Evolutionary conservation across 2,888 invertebrate species (phyloP).

Genomic region (Blomia tropicalis): DNA sequence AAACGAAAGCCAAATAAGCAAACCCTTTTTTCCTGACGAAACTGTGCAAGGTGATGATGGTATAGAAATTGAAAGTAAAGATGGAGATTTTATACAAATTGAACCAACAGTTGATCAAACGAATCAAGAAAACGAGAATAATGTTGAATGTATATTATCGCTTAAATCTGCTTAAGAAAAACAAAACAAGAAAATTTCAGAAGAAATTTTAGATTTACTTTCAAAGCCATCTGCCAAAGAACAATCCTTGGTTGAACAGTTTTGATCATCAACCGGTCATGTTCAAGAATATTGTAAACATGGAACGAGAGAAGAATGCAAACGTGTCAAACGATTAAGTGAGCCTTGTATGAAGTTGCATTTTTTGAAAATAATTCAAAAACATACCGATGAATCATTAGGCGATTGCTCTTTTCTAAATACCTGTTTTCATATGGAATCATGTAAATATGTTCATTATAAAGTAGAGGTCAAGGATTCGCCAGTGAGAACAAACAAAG

Average conservation of each 20-base stretch:
- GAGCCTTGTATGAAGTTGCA: constrained; percentile 72
- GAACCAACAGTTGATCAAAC: constrained; percentile 24
- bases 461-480: constrained; percentile 54
- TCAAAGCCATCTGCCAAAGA: constrained; percentile 94
- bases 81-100: neutral
- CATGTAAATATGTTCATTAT: constrained; percentile 92
- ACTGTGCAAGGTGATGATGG: constrained; percentile 9
- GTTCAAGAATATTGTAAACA: constrained; percentile 80
- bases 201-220: constrained; percentile 79
- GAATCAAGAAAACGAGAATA: constrained; percentile 26
- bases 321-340: constrained; percentile 36
- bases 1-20: too few relatives aligned
- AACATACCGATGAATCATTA: constrained; percentile 80
- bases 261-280: constrained; percentile 77
- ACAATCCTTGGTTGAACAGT: constrained; percentile 79
- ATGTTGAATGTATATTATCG: constrained; percentile 56
- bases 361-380: constrained; percentile 88
- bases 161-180: constrained; percentile 87
- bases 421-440: constrained; percentile 97
- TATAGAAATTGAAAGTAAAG: neutral
- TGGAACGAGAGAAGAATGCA: constrained; percentile 78
- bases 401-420: constrained; percentile 96
- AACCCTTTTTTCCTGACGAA: too few relatives aligned
- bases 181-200: constrained; percentile 82
- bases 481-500: neutral